Evolutionary conservation across 2,113 vertebrate genomes (phyloP), one percentile per base, ranked within the genome.

Genomic region (Rissa tridactyla): DNA sequence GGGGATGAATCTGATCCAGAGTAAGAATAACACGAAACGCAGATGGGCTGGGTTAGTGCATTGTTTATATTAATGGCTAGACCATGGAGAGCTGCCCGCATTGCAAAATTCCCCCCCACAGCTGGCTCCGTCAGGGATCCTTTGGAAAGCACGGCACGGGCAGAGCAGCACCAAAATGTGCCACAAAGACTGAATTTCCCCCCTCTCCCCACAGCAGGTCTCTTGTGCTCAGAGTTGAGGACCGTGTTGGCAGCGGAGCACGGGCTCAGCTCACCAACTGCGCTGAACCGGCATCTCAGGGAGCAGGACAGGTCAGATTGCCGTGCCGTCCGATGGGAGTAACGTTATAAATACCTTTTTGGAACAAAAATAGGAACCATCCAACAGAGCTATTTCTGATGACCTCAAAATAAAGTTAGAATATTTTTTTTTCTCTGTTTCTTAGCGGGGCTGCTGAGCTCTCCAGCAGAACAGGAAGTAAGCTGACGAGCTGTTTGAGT

Each of bases 391-490:
- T 96, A 77, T 94, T 97, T 95, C 42, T 86, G 92, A 61, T 83
- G 85, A 82, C 54, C 88, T 90, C 54, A 68, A 57, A 95, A 55
- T 54, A 76, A 94, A 91, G 89, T 51, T 65, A 78, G 77, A 78
- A 71, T 66, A 6, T 30, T 15, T 94, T 88, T 47, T 42, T 34
- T 57, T 42, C 27, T 90, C 47, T 52, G 34, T 79, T 91, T 92
- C 91, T 86, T 77, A 92, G 80, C 5, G 15, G 40, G 70, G 72
- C 72, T 88, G 75, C 62, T 94, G 88, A 90, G 88, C 73, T 89
- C 86, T 94, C 95, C 81, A 86, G 81, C 94, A 93, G 94, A 96
- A 95, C 97, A 97, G 96, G 97, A 97, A 97, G 89, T 90, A 90
- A 84, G 68, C 82, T 96, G 88, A 91, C 83, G 93, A 94, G 75